These are phyloP conservation scores for Tokudaia muenninki DNA, from an alignment of 2,797 vertebrate species.

Conservation along the genomic window DNA sequence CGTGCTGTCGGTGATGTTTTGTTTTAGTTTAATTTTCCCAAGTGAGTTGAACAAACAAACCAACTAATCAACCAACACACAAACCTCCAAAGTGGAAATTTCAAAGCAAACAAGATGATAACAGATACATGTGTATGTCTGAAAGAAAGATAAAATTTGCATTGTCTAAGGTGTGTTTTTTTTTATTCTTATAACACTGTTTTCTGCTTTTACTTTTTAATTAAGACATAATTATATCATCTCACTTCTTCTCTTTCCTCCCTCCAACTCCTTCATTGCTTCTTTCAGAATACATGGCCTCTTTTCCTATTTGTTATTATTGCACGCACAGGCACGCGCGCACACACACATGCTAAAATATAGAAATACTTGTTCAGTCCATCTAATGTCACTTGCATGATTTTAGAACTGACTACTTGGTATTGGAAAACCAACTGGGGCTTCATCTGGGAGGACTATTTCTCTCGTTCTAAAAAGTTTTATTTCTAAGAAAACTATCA, in stretches of 20 bases:
- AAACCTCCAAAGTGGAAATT: slow-evolving; percentile 24
- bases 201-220: neutral
- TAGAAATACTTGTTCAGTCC: neutral
- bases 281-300: neutral
- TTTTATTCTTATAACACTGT: neutral
- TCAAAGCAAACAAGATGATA: slow-evolving; percentile 40
- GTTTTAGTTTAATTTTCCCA: slow-evolving; percentile 36
- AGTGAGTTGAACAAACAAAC: slow-evolving; percentile 1
- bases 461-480: neutral
- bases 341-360: neutral
- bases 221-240: neutral
- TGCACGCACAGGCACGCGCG: neutral
- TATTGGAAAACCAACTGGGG: neutral
- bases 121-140: neutral
- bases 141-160: slow-evolving; percentile 37
- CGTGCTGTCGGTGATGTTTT: slow-evolving; percentile 38
- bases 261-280: neutral
- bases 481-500: slow-evolving; percentile 42
- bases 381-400: neutral
- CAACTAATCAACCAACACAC: neutral
- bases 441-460: neutral
- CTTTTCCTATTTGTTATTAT: too few relatives aligned
- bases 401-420: neutral
- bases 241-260: neutral
- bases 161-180: slow-evolving; percentile 16